A percentile compares a stretch with the other conserved stretches of the same genome.
phyloP scores from a whole-genome alignment of 23 tunicate genomes.

The Styela clava region DNA sequence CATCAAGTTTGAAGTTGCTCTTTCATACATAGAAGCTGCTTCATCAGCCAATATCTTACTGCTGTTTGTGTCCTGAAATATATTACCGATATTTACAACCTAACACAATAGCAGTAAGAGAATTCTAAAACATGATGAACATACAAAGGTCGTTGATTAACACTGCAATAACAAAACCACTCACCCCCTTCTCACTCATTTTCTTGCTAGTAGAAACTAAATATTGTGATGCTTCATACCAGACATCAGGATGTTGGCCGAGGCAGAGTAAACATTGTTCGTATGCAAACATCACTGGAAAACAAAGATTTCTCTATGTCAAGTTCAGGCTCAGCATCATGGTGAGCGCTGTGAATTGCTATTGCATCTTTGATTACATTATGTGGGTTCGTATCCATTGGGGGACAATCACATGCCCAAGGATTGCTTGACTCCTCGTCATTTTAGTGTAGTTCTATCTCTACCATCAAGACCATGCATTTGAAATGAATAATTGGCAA shows the following conservation, averaged over 20 bases:
- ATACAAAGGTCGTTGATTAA: too few species aligned
- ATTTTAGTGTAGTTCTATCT: too few species aligned
- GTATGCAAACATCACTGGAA: conserved; percentile 81
- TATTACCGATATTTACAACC: too few species aligned
- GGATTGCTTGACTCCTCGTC: too few species aligned
- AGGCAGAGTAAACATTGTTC: conserved; percentile 89
- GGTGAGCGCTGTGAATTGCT: neutral
- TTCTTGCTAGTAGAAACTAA: conserved; percentile 60
- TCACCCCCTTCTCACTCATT: conserved; percentile 90
- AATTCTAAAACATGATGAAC: too few species aligned
- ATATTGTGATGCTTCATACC: conserved; percentile 96
- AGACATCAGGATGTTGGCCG: conserved; percentile 94
- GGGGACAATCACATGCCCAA: too few species aligned
- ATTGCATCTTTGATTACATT: too few species aligned
- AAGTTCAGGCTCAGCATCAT: neutral
- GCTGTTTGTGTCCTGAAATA: conserved; percentile 70
- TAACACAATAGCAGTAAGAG: too few species aligned
- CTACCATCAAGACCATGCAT: too few species aligned
- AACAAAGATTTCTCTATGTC: neutral
- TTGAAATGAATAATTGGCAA: too few species aligned
- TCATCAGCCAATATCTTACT: conserved; percentile 81
- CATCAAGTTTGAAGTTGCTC: conserved; percentile 78
- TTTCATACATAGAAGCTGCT: conserved; percentile 76
- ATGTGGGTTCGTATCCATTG: too few species aligned
- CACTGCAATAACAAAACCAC: too few species aligned